phyloP scores from a whole-genome alignment of 2,797 vertebrate genomes.

The Spinus olivaceus region DNA sequence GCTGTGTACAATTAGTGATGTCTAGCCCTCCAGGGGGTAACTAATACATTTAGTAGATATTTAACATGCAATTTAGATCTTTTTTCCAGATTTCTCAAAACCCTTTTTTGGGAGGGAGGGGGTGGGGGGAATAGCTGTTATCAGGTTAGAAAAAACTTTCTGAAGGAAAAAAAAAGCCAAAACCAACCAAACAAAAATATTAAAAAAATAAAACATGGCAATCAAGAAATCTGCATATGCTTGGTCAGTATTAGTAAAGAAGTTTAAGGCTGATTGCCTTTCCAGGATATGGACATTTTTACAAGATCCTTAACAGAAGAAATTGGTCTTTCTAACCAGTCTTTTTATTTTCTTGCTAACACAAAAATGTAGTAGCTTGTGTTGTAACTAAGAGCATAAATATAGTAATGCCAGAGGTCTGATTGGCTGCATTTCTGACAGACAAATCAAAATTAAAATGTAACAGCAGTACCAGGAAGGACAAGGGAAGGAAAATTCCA shows the following conservation, averaged over 20 bases:
- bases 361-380: neutral
- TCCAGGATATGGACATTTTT: neutral
- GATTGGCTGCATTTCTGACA: neutral
- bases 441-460: neutral
- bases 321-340: neutral
- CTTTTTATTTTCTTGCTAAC: neutral
- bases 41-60: neutral
- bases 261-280: neutral
- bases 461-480: neutral
- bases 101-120: neutral
- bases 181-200: neutral
- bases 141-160: neutral
- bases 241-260: neutral
- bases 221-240: neutral
- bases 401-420: neutral
- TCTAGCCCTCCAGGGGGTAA: neutral
- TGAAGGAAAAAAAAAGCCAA: neutral
- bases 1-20: neutral
- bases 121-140: neutral
- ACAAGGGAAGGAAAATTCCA: slow-evolving; percentile 23
- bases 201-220: neutral
- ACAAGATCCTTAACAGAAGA: neutral
- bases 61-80: neutral
- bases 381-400: neutral
- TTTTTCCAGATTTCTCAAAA: neutral